Evolutionary conservation across 2,113 vertebrate species (phyloP).

Genomic region (Eublepharis macularius): DNA sequence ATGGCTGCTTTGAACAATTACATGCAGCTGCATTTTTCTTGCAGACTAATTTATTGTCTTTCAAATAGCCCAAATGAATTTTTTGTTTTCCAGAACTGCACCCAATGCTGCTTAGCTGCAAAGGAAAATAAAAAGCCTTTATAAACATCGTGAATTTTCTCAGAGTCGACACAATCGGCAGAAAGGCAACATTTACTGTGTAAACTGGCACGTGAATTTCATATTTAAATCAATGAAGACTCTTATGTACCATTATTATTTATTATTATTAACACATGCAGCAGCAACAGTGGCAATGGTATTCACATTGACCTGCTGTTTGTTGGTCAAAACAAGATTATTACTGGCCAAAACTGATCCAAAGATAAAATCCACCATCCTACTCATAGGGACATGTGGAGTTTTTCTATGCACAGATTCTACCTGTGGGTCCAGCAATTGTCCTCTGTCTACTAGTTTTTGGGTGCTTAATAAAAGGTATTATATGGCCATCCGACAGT

Average conservation of each 20-base stretch:
- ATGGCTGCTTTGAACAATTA: slow-evolving; percentile 3
- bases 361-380: too few species aligned
- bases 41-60: not conserved
- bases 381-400: too few species aligned
- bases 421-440: not conserved
- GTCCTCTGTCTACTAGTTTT: too few species aligned
- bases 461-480: too few species aligned
- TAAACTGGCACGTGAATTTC: not conserved
- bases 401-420: not conserved
- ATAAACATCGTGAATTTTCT: not conserved
- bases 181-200: slow-evolving; percentile 10
- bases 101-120: not conserved
- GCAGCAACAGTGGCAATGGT: not conserved
- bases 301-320: slow-evolving; percentile 4
- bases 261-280: not conserved
- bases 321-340: not conserved
- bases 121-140: not conserved
- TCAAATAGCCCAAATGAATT: not conserved
- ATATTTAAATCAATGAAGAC: not conserved
- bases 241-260: not conserved
- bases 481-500: too few species aligned
- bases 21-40: not conserved
- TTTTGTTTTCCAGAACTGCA: not conserved
- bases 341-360: not conserved
- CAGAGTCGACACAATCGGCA: not conserved